Base-by-base conservation (phyloP, 2,797 vertebrate genomes). In the Brachyalestes nurse region DNA sequence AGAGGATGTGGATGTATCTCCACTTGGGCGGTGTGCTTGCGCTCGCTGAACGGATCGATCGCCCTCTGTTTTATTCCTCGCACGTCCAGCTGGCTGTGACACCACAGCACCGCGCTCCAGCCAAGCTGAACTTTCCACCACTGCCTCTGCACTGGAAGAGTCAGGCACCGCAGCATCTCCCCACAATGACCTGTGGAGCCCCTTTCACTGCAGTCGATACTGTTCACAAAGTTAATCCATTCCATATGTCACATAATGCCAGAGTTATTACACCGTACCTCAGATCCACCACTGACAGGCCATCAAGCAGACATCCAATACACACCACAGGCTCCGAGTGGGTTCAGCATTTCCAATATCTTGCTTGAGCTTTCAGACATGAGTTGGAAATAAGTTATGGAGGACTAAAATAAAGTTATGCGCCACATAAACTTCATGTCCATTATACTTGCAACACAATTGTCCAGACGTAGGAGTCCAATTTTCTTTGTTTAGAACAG, bases 181-280 rank as follows among this genome's bases (percentile, higher is more conserved):
- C 25, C 75, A 62, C 57, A 75, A 65, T 45, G 67, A 82, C 85
- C 82, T 78, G 78, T 84, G 64, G 82, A 75, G 65, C 73, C 76
- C 77, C 58, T 61, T 70, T 78, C 72, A 9, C 47, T 19, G 57
- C 8, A 47, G 74, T 78, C 71, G 55, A 78, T 81, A 67, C 49
- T 25, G 55, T 79, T 72, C 38, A 28, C 67, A 45, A 73, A 25
- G 42, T 74, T 67, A 78, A 78, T 82, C 81, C 75, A 73, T 82
- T 67, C 28, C 23, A 55, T 74, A 53, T 74, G 75, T 65, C 61
- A 74, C 55, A 53, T 70, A 82, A 78, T 55, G 40, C 62, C 25
- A 10, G 65, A n/a, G 62, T 66, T 53, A 67, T 67, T 67, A 67
- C 76, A 51, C 53, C 53, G 28, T 69, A 23, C 79, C 75, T 74